Evolutionary conservation across 1,140 invertebrate genomes (phyloP).

Genomic region (Drosophila erecta): DNA sequence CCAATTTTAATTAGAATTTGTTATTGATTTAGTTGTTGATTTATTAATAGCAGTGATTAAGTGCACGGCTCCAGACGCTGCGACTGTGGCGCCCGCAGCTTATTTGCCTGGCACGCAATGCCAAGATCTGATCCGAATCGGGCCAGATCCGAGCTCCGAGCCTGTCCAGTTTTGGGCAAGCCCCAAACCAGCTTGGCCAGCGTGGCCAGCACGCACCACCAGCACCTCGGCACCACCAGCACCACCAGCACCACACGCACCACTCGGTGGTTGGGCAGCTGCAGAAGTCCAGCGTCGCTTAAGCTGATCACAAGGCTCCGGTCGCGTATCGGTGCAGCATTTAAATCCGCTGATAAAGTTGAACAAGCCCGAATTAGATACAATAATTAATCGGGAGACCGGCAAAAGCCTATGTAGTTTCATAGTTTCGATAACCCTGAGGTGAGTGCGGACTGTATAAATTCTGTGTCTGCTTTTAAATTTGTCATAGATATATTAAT

Average conservation of each 20-base stretch:
- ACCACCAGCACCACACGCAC: constrained; percentile 15
- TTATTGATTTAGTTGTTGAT: constrained; percentile 67
- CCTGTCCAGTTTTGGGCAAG: constrained; percentile 60
- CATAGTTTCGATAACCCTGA: constrained; percentile 10
- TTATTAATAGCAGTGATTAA: constrained; percentile 72
- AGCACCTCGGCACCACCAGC: constrained; percentile 5
- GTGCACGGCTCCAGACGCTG: constrained; percentile 18
- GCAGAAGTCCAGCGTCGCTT: constrained; percentile 73
- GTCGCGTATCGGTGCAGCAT: constrained; percentile 23
- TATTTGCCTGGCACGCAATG: constrained; percentile 73
- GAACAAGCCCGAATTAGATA: constrained; percentile 30
- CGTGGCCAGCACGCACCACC: constrained; percentile 44
- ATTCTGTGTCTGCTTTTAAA: not conserved
- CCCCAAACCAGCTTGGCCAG: constrained; percentile 69
- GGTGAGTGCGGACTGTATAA: constrained; percentile 23
- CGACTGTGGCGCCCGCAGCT: constrained; percentile 53
- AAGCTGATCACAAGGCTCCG: constrained; percentile 66
- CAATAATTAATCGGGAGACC: constrained; percentile 31
- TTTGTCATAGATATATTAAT: too few relatives aligned
- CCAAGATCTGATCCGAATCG: constrained; percentile 44
- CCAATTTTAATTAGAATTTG: constrained; percentile 49
- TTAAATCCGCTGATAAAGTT: constrained; percentile 22
- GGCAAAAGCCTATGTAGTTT: constrained; percentile 21
- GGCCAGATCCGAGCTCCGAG: constrained; percentile 24
- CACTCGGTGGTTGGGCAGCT: constrained; percentile 42